Conservation (phyloP, 2,888 invertebrate genomes). For the Drosophila vallismaia region DNA sequence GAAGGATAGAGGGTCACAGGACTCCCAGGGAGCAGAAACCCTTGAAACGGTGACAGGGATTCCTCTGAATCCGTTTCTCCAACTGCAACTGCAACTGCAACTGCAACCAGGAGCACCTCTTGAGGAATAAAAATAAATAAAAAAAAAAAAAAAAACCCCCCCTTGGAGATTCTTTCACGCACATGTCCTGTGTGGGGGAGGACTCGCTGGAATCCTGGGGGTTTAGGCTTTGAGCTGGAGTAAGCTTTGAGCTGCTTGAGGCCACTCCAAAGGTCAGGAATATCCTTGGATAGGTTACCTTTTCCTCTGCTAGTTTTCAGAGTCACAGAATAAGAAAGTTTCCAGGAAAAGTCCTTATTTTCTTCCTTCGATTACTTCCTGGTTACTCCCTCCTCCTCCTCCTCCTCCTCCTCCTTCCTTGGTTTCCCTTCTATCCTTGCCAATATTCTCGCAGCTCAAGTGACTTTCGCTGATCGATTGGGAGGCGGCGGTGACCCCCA, state of each 20-base stretch:
- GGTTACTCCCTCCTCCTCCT: background rate
- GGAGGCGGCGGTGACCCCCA: constrained; percentile 13
- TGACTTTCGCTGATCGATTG: constrained; percentile 30
- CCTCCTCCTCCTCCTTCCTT: background rate
- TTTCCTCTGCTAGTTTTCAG: background rate
- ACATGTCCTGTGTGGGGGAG: background rate
- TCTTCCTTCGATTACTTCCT: background rate
- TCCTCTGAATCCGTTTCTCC: constrained; percentile 4
- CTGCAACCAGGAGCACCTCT: constrained; percentile 13
- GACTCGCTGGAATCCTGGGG: constrained; percentile 9
- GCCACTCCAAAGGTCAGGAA: too few relatives aligned
- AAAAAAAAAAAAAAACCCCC: background rate
- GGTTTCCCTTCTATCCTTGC: background rate
- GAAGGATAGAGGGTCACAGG: background rate
- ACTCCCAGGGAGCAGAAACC: constrained; percentile 20
- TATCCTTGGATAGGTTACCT: too few relatives aligned
- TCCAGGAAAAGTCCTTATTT: too few relatives aligned
- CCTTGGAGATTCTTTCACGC: background rate
- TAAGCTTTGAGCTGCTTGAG: too few relatives aligned
- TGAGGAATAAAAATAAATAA: background rate
- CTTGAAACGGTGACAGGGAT: constrained; percentile 24
- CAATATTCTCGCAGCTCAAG: constrained; percentile 3
- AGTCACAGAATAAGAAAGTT: too few relatives aligned
- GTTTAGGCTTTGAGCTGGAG: too few relatives aligned
- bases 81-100: background rate